Evolutionary conservation across 1,140 invertebrate species (phyloP), one percentile per base, ranked within the genome.

Genomic region (Lepidotrigona ventralis): DNA sequence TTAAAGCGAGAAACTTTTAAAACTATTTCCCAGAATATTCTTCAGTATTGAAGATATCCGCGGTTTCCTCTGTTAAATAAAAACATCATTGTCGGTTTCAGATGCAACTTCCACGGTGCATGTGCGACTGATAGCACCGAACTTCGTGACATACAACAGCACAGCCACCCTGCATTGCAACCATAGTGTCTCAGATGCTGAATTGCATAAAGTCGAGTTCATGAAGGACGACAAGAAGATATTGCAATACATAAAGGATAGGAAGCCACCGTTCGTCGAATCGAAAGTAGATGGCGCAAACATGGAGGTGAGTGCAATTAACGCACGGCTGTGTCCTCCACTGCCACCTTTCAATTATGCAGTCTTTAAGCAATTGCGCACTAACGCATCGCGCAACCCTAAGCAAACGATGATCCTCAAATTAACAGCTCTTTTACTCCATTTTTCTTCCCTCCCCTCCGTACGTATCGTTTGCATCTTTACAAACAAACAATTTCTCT

Each of bases 191-290:
- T 76, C 91, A 69, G 90, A 93, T 14, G 91, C 91, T 66, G 87
- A 92, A 83, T 89, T 95, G 63, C 93, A 94, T 90, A 95, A 95
- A 89, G 94, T 95, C 83, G 96, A 97, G 91, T 98, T 97, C 96
- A 94, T 96, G 77, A 96, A 96, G 89, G 95, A 95, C 88, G 95
- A 95, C 90, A 95, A 95, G 91, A 97, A 97, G 93, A 96, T 98
- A 92, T 96, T 97, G 90, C 96, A 97, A 93, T 98, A 96, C 92
- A 96, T 97, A 90, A 96, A 96, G 85, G 96, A 96, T 79, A 95
- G 97, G 81, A 96, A 95, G 88, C 96, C 97, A 79, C 97, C 97
- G 26, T 97, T 96, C 91, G 94, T 95, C 85, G 95, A 95, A 90
- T 96, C 95, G 89, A 95, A 95, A n/a, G 95, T 95, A 53, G 92